Base-by-base conservation (phyloP, 2,797 vertebrate species). In the Pseudomugil gertrudae region DNA sequence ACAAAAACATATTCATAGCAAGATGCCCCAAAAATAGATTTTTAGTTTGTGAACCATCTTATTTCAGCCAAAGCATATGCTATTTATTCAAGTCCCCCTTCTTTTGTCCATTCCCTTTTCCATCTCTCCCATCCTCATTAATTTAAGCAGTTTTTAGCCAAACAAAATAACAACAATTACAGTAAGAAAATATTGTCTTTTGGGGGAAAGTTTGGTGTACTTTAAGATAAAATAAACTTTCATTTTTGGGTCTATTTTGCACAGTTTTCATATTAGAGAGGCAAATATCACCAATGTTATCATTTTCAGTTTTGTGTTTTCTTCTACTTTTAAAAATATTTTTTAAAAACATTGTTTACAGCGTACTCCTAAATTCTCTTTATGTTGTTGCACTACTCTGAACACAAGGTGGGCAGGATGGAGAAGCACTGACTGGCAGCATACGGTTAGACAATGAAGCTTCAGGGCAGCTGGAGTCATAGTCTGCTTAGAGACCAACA, bases 401-500 rank as follows among this genome's bases (percentile, higher is more conserved):
- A 10, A 14, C 23, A 26, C 24, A 2, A 4, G 10, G 13, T 24
- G 45, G 10, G 45, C n/a, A 48, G 45, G 9, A 8, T 11, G 14
- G 23, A 24, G 10, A 23, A 48, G 5, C 21, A n/a, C 53, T 47
- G 66, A 58, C 11, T 19, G 1, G 3, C 45, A 59, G n/a, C 61
- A 27, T 26, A 43, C 30, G 62, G 50, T 11, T 1, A 14, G 47
- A 50, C 5, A 23, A 14, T 11, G 26, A 23, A 11, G 47, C 13
- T 26, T 50, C 61, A 11, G 45, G 40, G 63, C 58, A 24, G 52
- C 57, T 48, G 36, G 71, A 68, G 59, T 58, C 29, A 19, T 3
- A 11, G 9, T 69, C 69, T 30, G 60, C 71, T 38, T 72, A 3
- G 71, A 86, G 74, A 79, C 73, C 52, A 75, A 58, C 74, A 11